Evolutionary conservation across 2,113 vertebrate species (phyloP).

Genomic region (Sander lucioperca): DNA sequence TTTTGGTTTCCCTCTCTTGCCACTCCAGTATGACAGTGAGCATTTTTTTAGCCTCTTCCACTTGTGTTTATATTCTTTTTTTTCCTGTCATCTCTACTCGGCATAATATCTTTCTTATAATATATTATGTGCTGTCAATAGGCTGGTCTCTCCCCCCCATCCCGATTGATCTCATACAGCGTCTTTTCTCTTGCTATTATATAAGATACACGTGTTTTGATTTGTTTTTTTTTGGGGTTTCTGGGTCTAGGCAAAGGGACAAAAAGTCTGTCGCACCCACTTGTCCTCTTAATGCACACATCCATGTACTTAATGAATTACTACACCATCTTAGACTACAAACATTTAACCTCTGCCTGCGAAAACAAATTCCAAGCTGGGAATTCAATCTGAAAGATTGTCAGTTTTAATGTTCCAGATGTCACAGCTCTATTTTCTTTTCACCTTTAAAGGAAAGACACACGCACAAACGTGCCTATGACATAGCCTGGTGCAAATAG

Average conservation of each 20-base stretch:
- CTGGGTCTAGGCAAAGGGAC: not conserved
- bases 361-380: not conserved
- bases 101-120: not conserved
- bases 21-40: constrained; percentile 6
- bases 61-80: constrained; percentile 1
- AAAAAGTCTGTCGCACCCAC: not conserved
- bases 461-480: constrained; percentile 4
- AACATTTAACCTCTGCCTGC: not conserved
- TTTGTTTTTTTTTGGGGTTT: too few species aligned
- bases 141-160: not conserved
- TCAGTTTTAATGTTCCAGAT: constrained; percentile 33
- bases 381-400: constrained; percentile 4
- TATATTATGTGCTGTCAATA: not conserved
- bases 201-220: not conserved
- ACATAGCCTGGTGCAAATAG: not conserved
- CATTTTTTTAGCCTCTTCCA: constrained; percentile 10
- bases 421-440: constrained; percentile 30
- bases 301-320: not conserved
- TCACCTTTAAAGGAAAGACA: constrained; percentile 8
- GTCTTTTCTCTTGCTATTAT: not conserved
- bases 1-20: constrained; percentile 3
- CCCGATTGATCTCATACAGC: not conserved
- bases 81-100: constrained; percentile 10
- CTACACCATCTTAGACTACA: not conserved
- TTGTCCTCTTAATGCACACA: not conserved